These are phyloP conservation scores for Pandemis cinnamomeana DNA, from an alignment of 2,888 invertebrate genomes.

Conservation along the genomic window DNA sequence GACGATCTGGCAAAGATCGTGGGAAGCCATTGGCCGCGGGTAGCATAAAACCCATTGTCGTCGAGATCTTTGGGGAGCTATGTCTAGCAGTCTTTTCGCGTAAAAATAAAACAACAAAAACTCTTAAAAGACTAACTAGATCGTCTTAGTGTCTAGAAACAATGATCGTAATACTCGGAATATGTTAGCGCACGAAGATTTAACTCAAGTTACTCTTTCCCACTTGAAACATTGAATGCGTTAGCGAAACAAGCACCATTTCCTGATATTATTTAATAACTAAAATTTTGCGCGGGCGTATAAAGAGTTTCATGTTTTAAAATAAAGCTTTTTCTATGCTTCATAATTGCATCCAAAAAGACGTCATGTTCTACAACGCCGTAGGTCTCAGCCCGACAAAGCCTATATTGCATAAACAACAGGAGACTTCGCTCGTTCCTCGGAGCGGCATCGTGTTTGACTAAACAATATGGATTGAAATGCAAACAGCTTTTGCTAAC, in stretches of 20 bases:
- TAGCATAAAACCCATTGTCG: too few species aligned
- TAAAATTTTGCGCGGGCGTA: neutral
- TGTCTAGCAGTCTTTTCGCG: too few species aligned
- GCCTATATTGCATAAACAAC: slow-evolving; percentile 25
- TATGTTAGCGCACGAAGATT: neutral
- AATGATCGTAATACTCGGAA: neutral
- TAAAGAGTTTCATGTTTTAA: neutral
- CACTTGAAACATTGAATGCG: neutral
- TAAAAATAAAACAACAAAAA: neutral
- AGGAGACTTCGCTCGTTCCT: slow-evolving; percentile 3
- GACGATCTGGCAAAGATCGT: too few species aligned
- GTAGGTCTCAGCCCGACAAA: slow-evolving; percentile 6
- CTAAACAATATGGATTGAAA: slow-evolving; percentile 16
- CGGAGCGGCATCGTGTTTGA: slow-evolving; percentile 21
- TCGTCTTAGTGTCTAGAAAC: neutral
- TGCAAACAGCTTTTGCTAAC: slow-evolving; percentile 17
- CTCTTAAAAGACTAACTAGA: neutral
- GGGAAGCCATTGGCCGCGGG: too few species aligned
- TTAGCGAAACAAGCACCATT: neutral
- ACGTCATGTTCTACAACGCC: neutral
- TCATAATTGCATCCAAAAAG: neutral
- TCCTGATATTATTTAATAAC: neutral
- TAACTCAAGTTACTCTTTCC: neutral
- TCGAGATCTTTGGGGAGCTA: too few species aligned
- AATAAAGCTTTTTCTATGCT: neutral